Percentiles rank a stretch among this genome's conserved stretches.
Conservation (phyloP, 2,888 invertebrate genomes). For the Notodonta dromedarius region DNA sequence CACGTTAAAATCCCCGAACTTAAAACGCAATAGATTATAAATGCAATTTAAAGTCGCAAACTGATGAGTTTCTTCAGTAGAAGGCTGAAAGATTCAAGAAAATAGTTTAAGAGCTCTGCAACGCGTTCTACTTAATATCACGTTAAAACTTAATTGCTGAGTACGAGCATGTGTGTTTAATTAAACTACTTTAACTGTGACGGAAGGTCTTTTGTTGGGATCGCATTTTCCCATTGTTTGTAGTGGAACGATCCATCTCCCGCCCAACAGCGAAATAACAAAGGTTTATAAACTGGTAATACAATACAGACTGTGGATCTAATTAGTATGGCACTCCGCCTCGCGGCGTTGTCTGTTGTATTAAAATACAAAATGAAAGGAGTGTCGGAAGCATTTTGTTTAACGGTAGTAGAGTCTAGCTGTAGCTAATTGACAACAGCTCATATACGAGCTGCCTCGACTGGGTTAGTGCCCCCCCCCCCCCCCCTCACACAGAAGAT, state of each 20-base stretch:
- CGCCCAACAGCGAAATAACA: slow-evolving; percentile 23
- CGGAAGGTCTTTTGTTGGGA: slow-evolving; percentile 41
- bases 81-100: slow-evolving; percentile 20
- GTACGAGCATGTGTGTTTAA: slow-evolving; percentile 29
- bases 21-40: slow-evolving; percentile 19
- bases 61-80: slow-evolving; percentile 12
- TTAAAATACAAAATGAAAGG: slow-evolving; percentile 15
- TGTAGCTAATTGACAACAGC: too few species aligned
- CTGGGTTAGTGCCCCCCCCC: too few species aligned
- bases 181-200: slow-evolving; percentile 41
- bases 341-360: slow-evolving; percentile 15
- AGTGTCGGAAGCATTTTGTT: not conserved
- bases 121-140: slow-evolving; percentile 34
- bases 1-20: slow-evolving; percentile 9
- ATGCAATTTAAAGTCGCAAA: not conserved
- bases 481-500: too few species aligned
- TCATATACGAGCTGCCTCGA: too few species aligned
- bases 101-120: slow-evolving; percentile 31
- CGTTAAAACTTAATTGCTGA: slow-evolving; percentile 32
- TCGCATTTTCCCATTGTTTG: slow-evolving; percentile 41
- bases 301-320: slow-evolving; percentile 34
- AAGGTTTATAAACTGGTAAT: slow-evolving; percentile 37
- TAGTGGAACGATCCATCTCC: slow-evolving; percentile 28
- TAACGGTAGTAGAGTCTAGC: not conserved
- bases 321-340: slow-evolving; percentile 29